Evolutionary conservation across 2,888 invertebrate species (phyloP).

Genomic region (Rotaria sp.): DNA sequence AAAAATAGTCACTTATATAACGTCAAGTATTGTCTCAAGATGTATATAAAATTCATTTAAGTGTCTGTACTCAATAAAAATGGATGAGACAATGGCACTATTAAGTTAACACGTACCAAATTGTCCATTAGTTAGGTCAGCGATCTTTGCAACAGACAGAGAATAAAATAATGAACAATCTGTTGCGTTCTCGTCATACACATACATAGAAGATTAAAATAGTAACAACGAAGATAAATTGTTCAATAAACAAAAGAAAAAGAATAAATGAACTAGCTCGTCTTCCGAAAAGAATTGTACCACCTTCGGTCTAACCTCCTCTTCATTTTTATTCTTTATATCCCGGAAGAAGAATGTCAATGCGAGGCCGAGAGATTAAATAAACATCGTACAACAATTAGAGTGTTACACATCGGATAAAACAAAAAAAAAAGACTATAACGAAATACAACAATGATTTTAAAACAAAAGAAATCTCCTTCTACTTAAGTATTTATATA

Average conservation of each 20-base stretch:
- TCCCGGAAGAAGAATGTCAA: background rate
- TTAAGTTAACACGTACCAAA: background rate
- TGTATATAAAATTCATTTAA: background rate
- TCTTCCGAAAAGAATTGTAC: background rate
- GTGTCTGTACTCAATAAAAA: background rate
- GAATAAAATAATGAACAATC: background rate
- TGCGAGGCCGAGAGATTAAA: constrained; percentile 5
- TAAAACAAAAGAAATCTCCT: background rate
- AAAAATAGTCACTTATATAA: background rate
- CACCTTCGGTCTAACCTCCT: background rate
- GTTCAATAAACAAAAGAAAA: constrained; percentile 9
- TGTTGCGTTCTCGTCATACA: background rate
- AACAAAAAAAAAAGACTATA: background rate
- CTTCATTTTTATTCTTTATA: background rate
- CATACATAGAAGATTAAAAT: constrained; percentile 1
- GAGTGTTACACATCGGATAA: background rate
- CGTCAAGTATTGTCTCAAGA: background rate
- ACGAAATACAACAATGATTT: background rate
- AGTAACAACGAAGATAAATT: background rate
- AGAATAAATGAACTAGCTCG: background rate
- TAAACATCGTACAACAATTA: background rate
- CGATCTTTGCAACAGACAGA: background rate
- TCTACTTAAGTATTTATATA: background rate
- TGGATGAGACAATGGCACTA: background rate
- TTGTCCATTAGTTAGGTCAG: constrained; percentile 12